phyloP scores from a whole-genome alignment of 2,797 vertebrate genomes.

The Anomalospiza imberbis region DNA sequence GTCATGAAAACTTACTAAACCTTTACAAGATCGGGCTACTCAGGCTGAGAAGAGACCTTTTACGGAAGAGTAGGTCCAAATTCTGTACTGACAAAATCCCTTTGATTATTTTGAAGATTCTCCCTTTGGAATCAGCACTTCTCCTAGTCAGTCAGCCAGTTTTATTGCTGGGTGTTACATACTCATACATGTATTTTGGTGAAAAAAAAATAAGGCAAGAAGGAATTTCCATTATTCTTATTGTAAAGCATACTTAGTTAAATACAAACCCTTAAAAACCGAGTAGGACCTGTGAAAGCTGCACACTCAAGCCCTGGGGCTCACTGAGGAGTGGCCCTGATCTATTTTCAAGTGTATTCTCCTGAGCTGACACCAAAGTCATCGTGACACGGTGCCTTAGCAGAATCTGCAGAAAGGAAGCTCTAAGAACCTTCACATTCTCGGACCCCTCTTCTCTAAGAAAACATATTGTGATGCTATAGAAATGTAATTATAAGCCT shows the following conservation, averaged over 20 bases:
- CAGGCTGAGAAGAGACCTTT: neutral
- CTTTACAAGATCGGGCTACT: neutral
- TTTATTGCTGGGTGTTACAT: neutral
- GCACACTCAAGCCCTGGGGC: neutral
- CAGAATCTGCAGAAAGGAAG: neutral
- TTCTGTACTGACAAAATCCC: neutral
- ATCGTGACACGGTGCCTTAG: accelerated
- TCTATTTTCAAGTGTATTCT: neutral
- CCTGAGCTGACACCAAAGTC: neutral
- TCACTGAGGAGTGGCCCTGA: neutral
- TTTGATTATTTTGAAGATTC: neutral
- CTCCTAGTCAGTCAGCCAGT: neutral
- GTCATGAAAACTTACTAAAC: neutral
- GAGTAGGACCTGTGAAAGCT: neutral
- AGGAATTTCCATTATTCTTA: neutral
- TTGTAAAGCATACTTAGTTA: neutral
- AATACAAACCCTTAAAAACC: neutral
- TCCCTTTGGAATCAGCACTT: neutral
- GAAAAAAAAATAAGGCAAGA: neutral
- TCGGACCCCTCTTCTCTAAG: neutral
- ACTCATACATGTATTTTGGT: neutral
- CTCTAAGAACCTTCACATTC: neutral
- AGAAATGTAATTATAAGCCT: neutral
- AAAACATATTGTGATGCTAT: neutral
- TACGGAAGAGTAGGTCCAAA: neutral